Base-by-base conservation (phyloP, 2,888 invertebrate species). In the Podabrus alpinus region DNA sequence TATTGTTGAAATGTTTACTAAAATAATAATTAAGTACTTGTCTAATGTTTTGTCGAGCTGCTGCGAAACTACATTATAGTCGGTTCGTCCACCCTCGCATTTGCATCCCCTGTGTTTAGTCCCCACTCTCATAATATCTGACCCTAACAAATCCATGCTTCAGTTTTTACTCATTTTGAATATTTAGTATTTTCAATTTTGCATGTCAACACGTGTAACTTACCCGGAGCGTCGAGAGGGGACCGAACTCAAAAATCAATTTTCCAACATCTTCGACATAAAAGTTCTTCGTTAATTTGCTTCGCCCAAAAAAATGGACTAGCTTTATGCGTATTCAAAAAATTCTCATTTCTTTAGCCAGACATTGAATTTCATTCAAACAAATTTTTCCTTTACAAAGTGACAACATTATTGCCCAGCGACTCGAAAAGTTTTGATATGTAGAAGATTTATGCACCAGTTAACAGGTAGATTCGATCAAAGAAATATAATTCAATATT, bases 391-490 rank as follows among this genome's bases (percentile, higher is more conserved):
- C 77, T 79, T 74, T 75, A 75, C 69, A 69, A 75, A 75, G 74
- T 79, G 79, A 80, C 80, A 79, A 79, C 81, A 76, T 80, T 79
- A 81, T 81, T 83, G 83, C 79, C 77, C 82, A 82, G 79, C 79
- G 79, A 80, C 77, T 80, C 78, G 83, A 81, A 80, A 80, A 79
- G 79, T 79, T 81, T 80, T 81, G 82, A 82, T 82, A 82, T 80
- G 81, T 81, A 80, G 79, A 81, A 79, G 77, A 78, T 79, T 81
- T 76, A 81, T 79, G 81, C 81, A 80, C 79, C 81, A 80, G 79
- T 78, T 80, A 78, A 76, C 80, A 80, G 71, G 76, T 73, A 76
- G 64, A 76, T 76, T 73, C 69, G 73, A 76, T 76, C 76, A 76
- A 76, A 76, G 76, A 73, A 76, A 76, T 73, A 68, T 76, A 71